Evolutionary conservation across 2,888 invertebrate genomes (phyloP).

Genomic region (Bugula neritina): DNA sequence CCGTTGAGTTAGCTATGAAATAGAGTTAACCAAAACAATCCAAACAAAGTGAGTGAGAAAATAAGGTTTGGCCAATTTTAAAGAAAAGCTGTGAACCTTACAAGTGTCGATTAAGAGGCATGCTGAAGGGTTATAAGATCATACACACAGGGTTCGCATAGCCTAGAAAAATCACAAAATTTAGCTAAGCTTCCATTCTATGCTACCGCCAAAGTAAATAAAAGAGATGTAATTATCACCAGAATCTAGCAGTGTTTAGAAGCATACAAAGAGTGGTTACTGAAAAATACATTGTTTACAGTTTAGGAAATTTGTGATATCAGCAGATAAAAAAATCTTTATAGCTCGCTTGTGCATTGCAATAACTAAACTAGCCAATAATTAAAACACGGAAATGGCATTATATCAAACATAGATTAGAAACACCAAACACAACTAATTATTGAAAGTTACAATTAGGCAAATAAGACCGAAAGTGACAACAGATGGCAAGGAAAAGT

Average conservation of each 20-base stretch:
- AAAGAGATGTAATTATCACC: constrained; percentile 9
- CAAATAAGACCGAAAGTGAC: no score
- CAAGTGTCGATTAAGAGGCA: constrained; percentile 16
- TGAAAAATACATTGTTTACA: not conserved
- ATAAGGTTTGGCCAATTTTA: not conserved
- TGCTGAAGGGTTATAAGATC: constrained; percentile 24
- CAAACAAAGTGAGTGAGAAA: constrained; percentile 26
- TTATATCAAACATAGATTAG: no score
- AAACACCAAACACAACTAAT: no score
- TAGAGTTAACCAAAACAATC: constrained; percentile 27
- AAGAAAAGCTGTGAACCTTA: constrained; percentile 14
- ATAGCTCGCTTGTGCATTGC: no score
- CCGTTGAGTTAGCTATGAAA: constrained; percentile 26
- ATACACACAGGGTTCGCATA: constrained; percentile 26
- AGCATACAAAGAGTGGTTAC: not conserved
- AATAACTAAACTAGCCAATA: no score
- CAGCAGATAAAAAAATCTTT: no score
- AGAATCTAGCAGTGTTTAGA: constrained; percentile 6
- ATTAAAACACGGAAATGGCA: no score
- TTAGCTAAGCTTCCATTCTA: constrained; percentile 9
- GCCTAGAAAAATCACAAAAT: constrained; percentile 1
- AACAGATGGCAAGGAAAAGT: no score
- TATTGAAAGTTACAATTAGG: no score
- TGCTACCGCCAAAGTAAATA: constrained; percentile 17
- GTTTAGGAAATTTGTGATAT: no score